These are phyloP conservation scores for Callochromis pleurospilus DNA, from an alignment of 2,113 vertebrate genomes.

Conservation along the genomic window DNA sequence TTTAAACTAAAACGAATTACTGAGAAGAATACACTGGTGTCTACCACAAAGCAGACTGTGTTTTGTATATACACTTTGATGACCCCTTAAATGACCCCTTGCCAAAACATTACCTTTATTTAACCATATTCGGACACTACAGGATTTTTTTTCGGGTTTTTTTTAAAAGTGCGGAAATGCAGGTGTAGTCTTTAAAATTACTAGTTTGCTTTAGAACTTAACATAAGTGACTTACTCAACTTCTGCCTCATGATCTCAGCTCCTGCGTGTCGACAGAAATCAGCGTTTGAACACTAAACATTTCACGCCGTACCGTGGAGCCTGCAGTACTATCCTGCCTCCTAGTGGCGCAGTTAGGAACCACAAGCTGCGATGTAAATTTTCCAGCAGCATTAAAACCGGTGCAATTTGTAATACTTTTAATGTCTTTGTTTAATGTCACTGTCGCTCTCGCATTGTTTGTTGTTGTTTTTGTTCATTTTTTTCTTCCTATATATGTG, in stretches of 20 bases:
- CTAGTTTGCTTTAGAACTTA: neutral
- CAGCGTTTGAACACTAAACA: neutral
- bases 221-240: neutral
- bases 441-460: neutral
- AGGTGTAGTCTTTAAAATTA: neutral
- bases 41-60: neutral
- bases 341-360: neutral
- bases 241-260: neutral
- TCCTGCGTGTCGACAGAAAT: neutral
- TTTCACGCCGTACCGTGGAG: neutral
- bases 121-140: neutral
- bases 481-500: neutral
- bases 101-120: neutral
- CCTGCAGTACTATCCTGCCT: neutral
- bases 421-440: neutral
- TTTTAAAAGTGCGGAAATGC: accelerated
- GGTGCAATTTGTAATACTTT: neutral
- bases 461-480: neutral
- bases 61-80: neutral
- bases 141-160: neutral
- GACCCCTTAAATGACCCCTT: neutral
- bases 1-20: neutral
- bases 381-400: accelerated
- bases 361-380: accelerated
- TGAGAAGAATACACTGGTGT: neutral